A percentile compares a stretch with the other conserved stretches of the same genome.
These are phyloP conservation scores for Scrobipalpa atriplicella DNA, from an alignment of 2,888 invertebrate genomes.

Conservation along the genomic window DNA sequence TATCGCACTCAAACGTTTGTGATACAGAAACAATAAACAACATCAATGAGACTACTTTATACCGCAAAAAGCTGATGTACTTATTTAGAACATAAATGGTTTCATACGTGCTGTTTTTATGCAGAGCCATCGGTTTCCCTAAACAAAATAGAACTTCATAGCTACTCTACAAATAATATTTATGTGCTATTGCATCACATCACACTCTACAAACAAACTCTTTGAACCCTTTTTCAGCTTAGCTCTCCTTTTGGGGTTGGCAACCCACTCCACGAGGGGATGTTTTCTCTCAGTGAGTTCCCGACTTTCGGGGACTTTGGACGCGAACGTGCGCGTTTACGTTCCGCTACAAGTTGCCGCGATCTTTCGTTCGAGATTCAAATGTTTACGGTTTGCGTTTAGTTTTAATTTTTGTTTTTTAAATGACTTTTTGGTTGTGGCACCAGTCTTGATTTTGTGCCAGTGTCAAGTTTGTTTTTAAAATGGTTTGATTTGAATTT, in stretches of 20 bases:
- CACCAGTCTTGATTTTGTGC: too few species aligned
- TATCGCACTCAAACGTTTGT: too few species aligned
- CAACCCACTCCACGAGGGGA: constrained; percentile 1
- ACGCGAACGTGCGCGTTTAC: not conserved
- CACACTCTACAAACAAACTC: not conserved
- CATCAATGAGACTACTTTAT: too few species aligned
- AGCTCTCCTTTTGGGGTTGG: not conserved
- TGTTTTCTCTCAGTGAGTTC: constrained; percentile 13
- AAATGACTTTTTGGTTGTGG: too few species aligned
- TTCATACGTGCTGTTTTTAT: too few species aligned
- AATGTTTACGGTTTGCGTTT: constrained; percentile 19
- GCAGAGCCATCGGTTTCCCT: too few species aligned
- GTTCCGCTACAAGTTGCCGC: constrained; percentile 15
- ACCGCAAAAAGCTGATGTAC: too few species aligned
- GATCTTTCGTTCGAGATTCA: constrained; percentile 16
- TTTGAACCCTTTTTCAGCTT: not conserved
- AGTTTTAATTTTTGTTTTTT: not conserved
- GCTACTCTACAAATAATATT: not conserved
- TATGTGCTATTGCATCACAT: not conserved
- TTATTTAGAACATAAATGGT: too few species aligned
- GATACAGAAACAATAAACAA: too few species aligned
- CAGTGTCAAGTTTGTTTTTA: not conserved
- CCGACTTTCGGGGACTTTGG: constrained; percentile 8
- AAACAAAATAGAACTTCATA: not conserved
- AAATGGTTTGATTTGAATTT: constrained; percentile 5